These are phyloP conservation scores for Mycetomoellerius zeteki DNA, from an alignment of 1,140 invertebrate species.

Conservation along the genomic window DNA sequence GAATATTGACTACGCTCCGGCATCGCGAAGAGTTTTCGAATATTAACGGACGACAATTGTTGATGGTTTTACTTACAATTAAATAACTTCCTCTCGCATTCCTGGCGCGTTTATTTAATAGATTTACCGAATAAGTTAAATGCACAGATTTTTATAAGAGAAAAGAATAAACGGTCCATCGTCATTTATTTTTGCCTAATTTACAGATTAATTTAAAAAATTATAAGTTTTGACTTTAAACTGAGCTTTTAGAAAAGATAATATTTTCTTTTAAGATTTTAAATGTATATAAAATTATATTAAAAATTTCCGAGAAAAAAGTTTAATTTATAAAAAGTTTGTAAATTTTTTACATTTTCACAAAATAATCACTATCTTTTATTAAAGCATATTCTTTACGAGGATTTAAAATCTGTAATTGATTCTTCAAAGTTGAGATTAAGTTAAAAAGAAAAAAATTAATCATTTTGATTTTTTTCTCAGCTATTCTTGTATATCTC, in stretches of 20 bases:
- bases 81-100: neutral
- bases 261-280: neutral
- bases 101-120: neutral
- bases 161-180: too few species aligned
- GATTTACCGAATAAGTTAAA: slow-evolving; percentile 22
- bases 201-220: neutral
- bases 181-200: slow-evolving; percentile 11
- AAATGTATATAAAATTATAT: neutral
- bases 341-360: slow-evolving; percentile 5
- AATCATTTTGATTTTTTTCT: slow-evolving; percentile 38
- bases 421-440: slow-evolving; percentile 1
- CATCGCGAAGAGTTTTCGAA: slow-evolving; percentile 11
- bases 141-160: neutral
- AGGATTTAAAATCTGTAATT: slow-evolving; percentile 5
- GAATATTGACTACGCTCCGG: slow-evolving; percentile 38
- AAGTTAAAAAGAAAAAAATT: slow-evolving; percentile 28
- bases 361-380: neutral
- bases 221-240: neutral
- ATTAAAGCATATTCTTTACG: neutral
- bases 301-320: neutral
- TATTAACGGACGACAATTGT: slow-evolving; percentile 22
- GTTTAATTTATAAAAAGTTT: slow-evolving; percentile 23
- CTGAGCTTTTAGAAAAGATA: neutral
- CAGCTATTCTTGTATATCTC: neutral
- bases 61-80: neutral